These are phyloP conservation scores for Naja naja DNA, from an alignment of 2,113 vertebrate genomes.

Conservation along the genomic window DNA sequence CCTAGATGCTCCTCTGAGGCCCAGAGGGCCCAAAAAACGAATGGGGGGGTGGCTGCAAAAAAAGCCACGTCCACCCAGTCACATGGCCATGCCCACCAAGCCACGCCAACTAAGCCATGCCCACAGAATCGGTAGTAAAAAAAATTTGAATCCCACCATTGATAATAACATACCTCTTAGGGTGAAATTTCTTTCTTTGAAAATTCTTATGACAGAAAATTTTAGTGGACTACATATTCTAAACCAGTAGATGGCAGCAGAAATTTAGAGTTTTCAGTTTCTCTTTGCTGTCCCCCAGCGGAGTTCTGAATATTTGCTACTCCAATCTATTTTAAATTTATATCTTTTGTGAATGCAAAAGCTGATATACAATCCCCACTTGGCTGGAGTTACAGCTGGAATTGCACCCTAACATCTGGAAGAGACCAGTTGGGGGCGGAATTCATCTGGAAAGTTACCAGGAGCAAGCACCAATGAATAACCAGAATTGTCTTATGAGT, in stretches of 20 bases:
- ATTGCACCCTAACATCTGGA: not conserved
- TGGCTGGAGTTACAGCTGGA: not conserved
- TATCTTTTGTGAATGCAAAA: not conserved
- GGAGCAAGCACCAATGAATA: not conserved
- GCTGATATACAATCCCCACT: not conserved
- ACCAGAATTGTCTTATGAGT: not conserved
- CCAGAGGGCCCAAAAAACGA: no score
- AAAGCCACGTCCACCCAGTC: no score
- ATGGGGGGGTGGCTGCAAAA: no score
- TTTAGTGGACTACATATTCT: not conserved
- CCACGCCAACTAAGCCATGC: no score
- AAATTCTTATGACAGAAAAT: not conserved
- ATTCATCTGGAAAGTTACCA: not conserved
- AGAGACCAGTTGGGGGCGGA: not conserved
- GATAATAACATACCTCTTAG: not conserved
- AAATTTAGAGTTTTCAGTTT: not conserved
- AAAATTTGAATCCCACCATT: no score
- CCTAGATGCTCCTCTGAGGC: no score
- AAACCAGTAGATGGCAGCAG: not conserved
- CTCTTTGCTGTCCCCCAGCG: not conserved
- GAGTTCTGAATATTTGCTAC: not conserved
- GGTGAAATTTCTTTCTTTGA: not conserved
- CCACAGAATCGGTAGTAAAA: no score
- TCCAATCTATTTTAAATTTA: not conserved
- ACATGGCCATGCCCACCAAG: no score